Conservation (phyloP, 2,888 invertebrate species). For the Apamea anceps region DNA sequence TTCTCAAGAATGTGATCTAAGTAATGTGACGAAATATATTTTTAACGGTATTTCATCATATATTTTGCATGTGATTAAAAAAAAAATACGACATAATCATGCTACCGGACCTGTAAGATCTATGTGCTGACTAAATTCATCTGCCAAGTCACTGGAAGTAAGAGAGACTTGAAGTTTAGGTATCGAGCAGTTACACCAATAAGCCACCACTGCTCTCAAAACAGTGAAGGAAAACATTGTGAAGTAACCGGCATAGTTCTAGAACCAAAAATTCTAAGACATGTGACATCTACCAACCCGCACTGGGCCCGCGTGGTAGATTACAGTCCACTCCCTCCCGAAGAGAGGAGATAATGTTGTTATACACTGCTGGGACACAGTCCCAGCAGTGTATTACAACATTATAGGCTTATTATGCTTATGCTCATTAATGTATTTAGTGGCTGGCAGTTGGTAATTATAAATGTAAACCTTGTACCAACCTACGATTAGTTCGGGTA, state of each 20-base stretch:
- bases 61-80: background rate
- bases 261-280: background rate
- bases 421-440: background rate
- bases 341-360: too few species aligned
- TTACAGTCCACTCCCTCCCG: background rate
- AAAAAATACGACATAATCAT: background rate
- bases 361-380: too few species aligned
- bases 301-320: background rate
- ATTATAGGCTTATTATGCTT: too few species aligned
- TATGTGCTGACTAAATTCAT: background rate
- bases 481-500: background rate
- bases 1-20: background rate
- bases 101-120: background rate
- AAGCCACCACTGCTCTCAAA: background rate
- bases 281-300: background rate
- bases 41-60: background rate
- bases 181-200: background rate
- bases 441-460: background rate
- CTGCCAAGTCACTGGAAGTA: background rate
- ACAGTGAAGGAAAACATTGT: background rate
- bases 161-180: background rate
- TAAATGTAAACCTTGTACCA: background rate
- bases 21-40: background rate
- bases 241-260: background rate
- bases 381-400: too few species aligned